Evolutionary conservation across 1,140 invertebrate species (phyloP), one percentile per base, ranked within the genome.

Genomic region (Zaprionus inermis): DNA sequence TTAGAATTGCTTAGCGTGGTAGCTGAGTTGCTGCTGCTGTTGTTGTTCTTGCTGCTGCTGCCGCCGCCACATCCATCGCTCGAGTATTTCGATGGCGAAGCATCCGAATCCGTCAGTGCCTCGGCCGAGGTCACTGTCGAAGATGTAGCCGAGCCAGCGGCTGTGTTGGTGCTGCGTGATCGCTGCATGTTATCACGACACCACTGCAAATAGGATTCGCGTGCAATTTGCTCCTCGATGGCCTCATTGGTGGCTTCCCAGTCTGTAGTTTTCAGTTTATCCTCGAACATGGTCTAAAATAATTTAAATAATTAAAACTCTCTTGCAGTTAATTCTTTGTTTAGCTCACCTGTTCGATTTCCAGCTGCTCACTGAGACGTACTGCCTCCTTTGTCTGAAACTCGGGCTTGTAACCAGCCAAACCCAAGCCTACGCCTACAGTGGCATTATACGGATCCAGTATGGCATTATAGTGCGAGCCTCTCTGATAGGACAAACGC

Each of bases 191-290:
- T 95, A 61, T 96, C 95, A 73, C 95, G 93, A 6, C 97, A 93
- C 96, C 96, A 98, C 92, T 98, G 97, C 52, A 98, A 93, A 91
- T 98, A 98, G 65, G 97, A 97, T 92, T 98, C 97, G 28, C 96
- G 93, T 0, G 97, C 97, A 14, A 97, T 96, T 93, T 98, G 97
- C 92, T 98, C 97, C 90, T 97, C 96, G 61, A 98, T 97, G 28
- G 96, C 96, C 92, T 98, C 97, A 92, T 97, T 97, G 1, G 98
- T 98, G 12, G 97, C 96, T 92, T 98, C 97, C 97, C 97, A 98
- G 92, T 98, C 97, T 44, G 97, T 98, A 51, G 97, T 97, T 91
- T 96, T 95, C 28, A 98, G 92, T 92, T 98, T 98, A 91, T 98
- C 98, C 92, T 98, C 96, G 58, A 98, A 93, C 97, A 98, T 98